phyloP scores from a whole-genome alignment of 2,113 vertebrate species.

The Sitta europaea region DNA sequence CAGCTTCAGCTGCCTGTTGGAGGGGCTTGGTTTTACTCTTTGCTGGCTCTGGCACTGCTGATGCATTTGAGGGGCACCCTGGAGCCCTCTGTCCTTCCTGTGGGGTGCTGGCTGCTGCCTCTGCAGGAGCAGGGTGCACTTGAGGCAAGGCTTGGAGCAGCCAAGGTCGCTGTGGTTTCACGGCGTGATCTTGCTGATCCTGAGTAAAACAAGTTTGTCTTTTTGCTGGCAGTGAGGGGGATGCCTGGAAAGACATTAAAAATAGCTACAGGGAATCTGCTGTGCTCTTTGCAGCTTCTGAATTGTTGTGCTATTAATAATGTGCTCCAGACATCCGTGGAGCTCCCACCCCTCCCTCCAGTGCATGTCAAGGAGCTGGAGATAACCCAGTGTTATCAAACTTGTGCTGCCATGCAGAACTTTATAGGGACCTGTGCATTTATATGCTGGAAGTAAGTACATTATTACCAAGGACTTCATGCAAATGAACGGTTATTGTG shows the following conservation, averaged over 20 bases:
- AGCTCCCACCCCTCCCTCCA: neutral
- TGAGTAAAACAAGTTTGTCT: neutral
- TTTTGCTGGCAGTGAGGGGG: neutral
- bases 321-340: accelerated
- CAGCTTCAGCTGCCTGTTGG: neutral
- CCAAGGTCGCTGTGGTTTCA: neutral
- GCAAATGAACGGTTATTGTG: neutral
- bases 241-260: neutral
- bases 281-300: neutral
- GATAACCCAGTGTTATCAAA: neutral
- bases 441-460: accelerated
- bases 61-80: accelerated
- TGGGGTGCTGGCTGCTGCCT: neutral
- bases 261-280: neutral
- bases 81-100: accelerated
- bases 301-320: neutral
- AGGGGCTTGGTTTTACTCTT: accelerated
- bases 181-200: neutral
- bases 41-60: accelerated
- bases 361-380: neutral
- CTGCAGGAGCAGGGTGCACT: neutral
- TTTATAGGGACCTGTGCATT: accelerated
- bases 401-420: neutral
- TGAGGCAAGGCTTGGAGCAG: neutral
- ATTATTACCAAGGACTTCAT: accelerated